Evolutionary conservation across 2,888 invertebrate genomes (phyloP).

Genomic region (Drosophila cracens): DNA sequence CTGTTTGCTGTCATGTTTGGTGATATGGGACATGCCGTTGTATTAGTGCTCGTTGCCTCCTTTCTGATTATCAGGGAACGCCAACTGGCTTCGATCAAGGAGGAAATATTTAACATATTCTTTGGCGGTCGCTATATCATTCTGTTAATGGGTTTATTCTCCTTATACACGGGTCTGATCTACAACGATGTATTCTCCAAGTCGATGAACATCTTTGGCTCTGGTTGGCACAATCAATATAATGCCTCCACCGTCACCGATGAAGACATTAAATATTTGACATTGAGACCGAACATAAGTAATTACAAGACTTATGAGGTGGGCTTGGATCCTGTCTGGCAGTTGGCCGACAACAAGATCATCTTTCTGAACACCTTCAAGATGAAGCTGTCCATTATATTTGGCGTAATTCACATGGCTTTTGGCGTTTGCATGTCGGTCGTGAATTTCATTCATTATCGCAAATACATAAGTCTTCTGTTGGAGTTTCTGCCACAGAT

Average conservation of each 20-base stretch:
- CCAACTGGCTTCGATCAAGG: constrained; percentile 88
- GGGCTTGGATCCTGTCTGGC: constrained; percentile 93
- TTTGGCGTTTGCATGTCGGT: constrained; percentile 95
- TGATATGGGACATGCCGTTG: constrained; percentile 95
- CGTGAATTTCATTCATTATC: constrained; percentile 91
- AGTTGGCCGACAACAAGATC: constrained; percentile 94
- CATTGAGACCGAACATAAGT: constrained; percentile 84
- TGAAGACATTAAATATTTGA: constrained; percentile 19
- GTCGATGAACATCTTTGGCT: constrained; percentile 96
- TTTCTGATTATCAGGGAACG: constrained; percentile 94
- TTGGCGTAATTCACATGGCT: constrained; percentile 97
- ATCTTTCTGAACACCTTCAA: constrained; percentile 97
- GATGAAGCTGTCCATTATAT: constrained; percentile 97
- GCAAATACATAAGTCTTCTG: constrained; percentile 88
- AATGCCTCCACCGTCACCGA: constrained; percentile 84
- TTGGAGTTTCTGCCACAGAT: constrained; percentile 96
- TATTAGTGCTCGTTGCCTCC: constrained; percentile 92
- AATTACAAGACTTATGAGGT: constrained; percentile 91
- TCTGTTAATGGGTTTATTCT: constrained; percentile 97
- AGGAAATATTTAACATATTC: constrained; percentile 98
- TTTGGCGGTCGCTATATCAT: constrained; percentile 99
- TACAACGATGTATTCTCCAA: constrained; percentile 99
- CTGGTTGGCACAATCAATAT: constrained; percentile 90
- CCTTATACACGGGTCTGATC: constrained; percentile 98
- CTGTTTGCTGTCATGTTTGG: constrained; percentile 98